Evolutionary conservation across 2,888 invertebrate genomes (phyloP).

Genomic region (Platynereis dumerilii): DNA sequence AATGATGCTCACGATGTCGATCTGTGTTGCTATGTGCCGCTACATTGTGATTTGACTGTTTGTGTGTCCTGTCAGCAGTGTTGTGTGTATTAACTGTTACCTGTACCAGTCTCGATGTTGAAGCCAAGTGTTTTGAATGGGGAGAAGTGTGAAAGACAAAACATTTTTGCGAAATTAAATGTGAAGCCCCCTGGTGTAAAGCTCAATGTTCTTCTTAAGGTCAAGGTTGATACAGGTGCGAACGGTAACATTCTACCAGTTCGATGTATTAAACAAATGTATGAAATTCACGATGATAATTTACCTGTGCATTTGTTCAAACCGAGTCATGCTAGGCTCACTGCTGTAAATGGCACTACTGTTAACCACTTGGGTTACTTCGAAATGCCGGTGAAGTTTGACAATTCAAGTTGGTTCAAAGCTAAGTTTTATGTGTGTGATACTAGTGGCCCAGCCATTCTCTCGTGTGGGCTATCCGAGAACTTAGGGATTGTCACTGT

Average conservation of each 20-base stretch:
- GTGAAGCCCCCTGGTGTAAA: not conserved
- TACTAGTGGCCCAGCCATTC: not conserved
- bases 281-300: not conserved
- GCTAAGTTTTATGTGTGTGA: not conserved
- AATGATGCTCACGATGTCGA: too few species aligned
- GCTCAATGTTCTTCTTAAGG: not conserved
- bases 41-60: too few species aligned
- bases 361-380: not conserved
- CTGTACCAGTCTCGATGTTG: too few species aligned
- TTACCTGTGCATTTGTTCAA: too few species aligned
- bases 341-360: constrained; percentile 1
- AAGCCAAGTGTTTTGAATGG: too few species aligned
- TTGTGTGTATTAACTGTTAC: too few species aligned
- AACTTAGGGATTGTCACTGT: not conserved
- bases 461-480: not conserved
- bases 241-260: not conserved
- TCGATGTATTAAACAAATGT: not conserved
- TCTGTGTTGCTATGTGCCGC: too few species aligned
- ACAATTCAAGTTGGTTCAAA: not conserved
- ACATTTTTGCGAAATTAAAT: not conserved
- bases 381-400: not conserved
- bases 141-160: not conserved
- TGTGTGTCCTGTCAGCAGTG: too few species aligned
- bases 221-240: constrained; percentile 9
- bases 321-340: not conserved